A percentile compares a stretch with the other conserved stretches of the same genome.
phyloP scores from a whole-genome alignment of 2,888 invertebrate genomes.

The Diaprepes abbreviatus region DNA sequence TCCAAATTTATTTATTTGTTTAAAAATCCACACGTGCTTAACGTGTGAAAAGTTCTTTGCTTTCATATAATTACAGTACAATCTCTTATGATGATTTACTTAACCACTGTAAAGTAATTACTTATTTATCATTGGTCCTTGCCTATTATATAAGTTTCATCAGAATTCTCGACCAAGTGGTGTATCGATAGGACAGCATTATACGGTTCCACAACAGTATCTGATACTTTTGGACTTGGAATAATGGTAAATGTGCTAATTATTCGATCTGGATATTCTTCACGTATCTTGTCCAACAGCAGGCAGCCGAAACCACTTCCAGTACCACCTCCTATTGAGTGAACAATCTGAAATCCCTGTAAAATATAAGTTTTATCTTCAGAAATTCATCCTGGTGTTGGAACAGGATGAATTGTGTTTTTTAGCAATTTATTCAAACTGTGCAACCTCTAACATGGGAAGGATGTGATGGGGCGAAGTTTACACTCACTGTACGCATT shows the following conservation, averaged over 20 bases:
- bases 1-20: too few species aligned
- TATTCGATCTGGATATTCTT: slow-evolving; percentile 84
- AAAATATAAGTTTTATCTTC: slow-evolving; percentile 26
- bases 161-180: slow-evolving; percentile 73
- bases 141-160: slow-evolving; percentile 73
- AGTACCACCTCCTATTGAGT: slow-evolving; percentile 83
- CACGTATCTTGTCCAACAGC: slow-evolving; percentile 79
- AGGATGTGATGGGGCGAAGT: too few species aligned
- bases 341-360: slow-evolving; percentile 82
- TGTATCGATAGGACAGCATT: slow-evolving; percentile 73
- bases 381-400: too few species aligned
- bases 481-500: too few species aligned
- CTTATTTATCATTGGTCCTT: slow-evolving; percentile 10
- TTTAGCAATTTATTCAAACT: too few species aligned
- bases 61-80: too few species aligned
- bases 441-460: too few species aligned
- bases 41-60: too few species aligned
- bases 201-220: slow-evolving; percentile 77
- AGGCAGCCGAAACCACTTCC: slow-evolving; percentile 79
- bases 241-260: slow-evolving; percentile 81
- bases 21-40: too few species aligned
- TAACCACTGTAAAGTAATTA: too few species aligned
- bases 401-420: too few species aligned
- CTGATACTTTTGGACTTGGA: slow-evolving; percentile 77
- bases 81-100: too few species aligned